Conservation (phyloP, 2,888 invertebrate species). For the Acrobasis suavella region DNA sequence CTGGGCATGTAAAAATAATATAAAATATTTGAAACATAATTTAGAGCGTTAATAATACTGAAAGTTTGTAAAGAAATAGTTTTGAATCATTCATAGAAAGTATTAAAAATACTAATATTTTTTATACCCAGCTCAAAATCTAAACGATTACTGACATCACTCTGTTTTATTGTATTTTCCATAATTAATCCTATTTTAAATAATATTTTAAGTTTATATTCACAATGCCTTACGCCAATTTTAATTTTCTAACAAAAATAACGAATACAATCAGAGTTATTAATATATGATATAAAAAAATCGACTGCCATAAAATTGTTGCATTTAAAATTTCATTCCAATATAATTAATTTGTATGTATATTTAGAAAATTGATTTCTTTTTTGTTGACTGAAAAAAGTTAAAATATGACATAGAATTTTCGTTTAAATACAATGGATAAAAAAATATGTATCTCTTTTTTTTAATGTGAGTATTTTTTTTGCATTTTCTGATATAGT, state of each 20-base stretch:
- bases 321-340: constrained; percentile 43
- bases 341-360: constrained; percentile 20
- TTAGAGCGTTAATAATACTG: no score
- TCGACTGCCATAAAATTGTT: constrained; percentile 29
- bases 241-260: constrained; percentile 1
- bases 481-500: neutral
- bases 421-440: neutral
- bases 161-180: neutral
- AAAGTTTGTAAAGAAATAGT: no score
- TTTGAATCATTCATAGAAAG: no score
- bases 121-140: neutral
- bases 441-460: neutral
- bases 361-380: constrained; percentile 12
- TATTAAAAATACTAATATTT: neutral
- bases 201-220: neutral
- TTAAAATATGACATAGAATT: neutral
- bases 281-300: constrained; percentile 2
- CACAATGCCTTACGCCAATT: constrained; percentile 1
- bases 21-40: no score
- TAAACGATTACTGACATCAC: neutral
- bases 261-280: constrained; percentile 29
- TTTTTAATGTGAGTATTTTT: neutral
- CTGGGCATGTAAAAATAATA: neutral
- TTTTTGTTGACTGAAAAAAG: constrained; percentile 1
- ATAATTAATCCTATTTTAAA: neutral